Conservation (phyloP, 2,888 invertebrate species). For the Leptogaster cylindrica region DNA sequence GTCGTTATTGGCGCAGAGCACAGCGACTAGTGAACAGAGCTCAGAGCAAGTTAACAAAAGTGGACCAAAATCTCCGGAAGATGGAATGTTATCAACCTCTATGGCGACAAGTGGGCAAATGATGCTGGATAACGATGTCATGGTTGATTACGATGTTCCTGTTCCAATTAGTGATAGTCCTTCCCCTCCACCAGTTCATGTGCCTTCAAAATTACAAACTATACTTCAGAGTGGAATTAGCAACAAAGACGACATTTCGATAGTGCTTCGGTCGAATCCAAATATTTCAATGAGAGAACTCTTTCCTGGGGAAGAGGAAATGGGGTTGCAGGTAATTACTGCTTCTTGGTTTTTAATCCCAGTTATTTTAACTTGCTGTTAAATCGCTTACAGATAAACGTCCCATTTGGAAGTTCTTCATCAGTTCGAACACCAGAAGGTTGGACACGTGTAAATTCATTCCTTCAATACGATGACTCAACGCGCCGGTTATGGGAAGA, state of each 20-base stretch:
- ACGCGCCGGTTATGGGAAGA: constrained; percentile 82
- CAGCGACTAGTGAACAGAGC: constrained; percentile 32
- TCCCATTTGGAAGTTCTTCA: constrained; percentile 70
- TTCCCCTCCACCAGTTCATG: constrained; percentile 37
- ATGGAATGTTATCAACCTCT: background rate
- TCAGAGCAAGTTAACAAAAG: background rate
- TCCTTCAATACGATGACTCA: constrained; percentile 82
- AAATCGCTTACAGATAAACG: constrained; percentile 50
- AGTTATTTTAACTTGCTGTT: background rate
- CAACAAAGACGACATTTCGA: constrained; percentile 55
- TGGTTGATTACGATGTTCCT: constrained; percentile 58
- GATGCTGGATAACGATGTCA: constrained; percentile 54
- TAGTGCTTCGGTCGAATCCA: constrained; percentile 67
- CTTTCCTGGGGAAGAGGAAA: constrained; percentile 83
- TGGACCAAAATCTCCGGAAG: constrained; percentile 41
- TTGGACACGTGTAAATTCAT: constrained; percentile 81
- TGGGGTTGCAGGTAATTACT: constrained; percentile 68
- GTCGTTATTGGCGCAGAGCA: constrained; percentile 29
- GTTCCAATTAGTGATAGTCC: constrained; percentile 49
- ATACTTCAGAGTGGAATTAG: constrained; percentile 54
- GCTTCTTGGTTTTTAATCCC: background rate
- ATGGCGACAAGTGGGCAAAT: constrained; percentile 49
- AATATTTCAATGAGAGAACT: constrained; percentile 82
- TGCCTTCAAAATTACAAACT: constrained; percentile 57
- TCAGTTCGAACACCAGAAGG: constrained; percentile 75